Evolutionary conservation across 1,140 invertebrate species (phyloP), one percentile per base, ranked within the genome.

Genomic region (Aphidius ervi): DNA sequence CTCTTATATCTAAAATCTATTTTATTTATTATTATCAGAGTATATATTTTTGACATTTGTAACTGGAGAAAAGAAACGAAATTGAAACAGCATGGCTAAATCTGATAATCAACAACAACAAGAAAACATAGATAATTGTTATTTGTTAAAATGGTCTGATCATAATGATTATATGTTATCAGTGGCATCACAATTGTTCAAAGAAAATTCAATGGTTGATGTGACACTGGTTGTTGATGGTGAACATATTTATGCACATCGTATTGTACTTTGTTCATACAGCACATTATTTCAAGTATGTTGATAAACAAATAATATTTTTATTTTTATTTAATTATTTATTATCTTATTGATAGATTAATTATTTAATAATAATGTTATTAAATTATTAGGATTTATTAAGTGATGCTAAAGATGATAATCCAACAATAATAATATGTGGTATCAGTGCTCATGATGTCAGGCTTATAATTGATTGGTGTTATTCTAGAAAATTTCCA

Each of bases 101-200:
- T 23, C 46, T 39, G 41, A 39, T 41, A 49, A 39, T 54, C 65
- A 70, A 50, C 55, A 61, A 49, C 62, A 69, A 46, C 23, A 31
- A 31, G 2, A 31, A 31, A 31, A 31, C 23, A 56, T 63, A 58
- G 62, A 63, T 39, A 58, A 70, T 41, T 70, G 63, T 58, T 81
- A 74, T 59, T 83, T 79, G 71, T 79, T 85, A 61, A 83, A 83
- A 74, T 86, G 84, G 84, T 81, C 77, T 69, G 79, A 85, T 68
- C 83, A 85, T 68, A 78, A 83, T 49, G 74, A 69, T 57, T 81
- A 85, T 62, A 67, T 82, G 10, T 73, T 76, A 9, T 69, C 72
- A 40, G 70, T 80, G 16, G 73, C 79, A 59, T 74, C 80, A 54
- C 77, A 82, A 63, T 70, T 83, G 5, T 62, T 83, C 7, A 73